Evolutionary conservation across 2,113 vertebrate species (phyloP).

Genomic region (Odontesthes bonariensis): DNA sequence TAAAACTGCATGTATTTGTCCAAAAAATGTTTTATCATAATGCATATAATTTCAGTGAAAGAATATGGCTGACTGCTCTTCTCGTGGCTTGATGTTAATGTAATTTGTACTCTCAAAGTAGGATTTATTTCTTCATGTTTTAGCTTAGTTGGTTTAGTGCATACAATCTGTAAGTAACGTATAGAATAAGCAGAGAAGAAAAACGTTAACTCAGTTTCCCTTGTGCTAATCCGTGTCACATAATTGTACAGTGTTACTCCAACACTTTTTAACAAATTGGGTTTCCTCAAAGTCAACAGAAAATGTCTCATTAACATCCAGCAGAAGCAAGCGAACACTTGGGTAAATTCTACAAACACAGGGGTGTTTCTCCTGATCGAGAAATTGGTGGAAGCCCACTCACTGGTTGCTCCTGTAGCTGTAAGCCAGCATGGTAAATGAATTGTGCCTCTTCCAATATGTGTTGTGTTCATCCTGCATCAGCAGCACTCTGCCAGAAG

Average conservation of each 20-base stretch:
- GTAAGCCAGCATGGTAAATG: neutral
- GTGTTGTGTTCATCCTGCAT: neutral
- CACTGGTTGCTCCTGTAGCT: neutral
- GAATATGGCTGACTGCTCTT: neutral
- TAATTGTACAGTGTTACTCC: too few relatives aligned
- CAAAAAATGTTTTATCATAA: slow-evolving; percentile 38
- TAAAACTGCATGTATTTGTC: slow-evolving; percentile 41
- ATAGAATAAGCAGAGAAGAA: neutral
- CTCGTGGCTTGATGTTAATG: neutral
- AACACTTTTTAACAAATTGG: too few relatives aligned
- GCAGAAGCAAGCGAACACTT: too few relatives aligned
- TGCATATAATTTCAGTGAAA: slow-evolving; percentile 24
- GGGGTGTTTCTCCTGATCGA: too few relatives aligned
- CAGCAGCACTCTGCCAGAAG: too few relatives aligned
- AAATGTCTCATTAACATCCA: too few relatives aligned
- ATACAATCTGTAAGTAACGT: neutral
- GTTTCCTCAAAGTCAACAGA: too few relatives aligned
- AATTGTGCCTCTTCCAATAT: neutral
- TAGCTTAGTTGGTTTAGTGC: neutral
- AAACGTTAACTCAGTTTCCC: too few relatives aligned
- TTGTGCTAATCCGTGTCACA: too few relatives aligned
- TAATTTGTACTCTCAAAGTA: slow-evolving; percentile 15
- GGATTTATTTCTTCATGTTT: slow-evolving; percentile 37
- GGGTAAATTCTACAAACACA: too few relatives aligned
- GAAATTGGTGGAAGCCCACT: neutral